Conservation (phyloP, 2,113 vertebrate species). For the Maylandia zebra region DNA sequence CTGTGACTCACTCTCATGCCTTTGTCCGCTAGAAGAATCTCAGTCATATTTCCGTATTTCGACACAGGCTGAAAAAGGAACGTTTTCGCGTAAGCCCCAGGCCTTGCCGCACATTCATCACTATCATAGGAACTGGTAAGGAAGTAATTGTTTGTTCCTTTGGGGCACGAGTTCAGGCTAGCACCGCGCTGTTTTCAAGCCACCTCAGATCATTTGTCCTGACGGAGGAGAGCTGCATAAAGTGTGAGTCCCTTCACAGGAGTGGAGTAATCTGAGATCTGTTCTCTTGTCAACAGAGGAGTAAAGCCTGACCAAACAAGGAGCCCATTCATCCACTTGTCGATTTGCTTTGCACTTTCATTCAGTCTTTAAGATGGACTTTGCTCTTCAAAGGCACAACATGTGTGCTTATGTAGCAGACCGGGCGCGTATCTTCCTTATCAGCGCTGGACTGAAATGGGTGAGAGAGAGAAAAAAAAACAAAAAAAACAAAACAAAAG, state of each 20-base stretch:
- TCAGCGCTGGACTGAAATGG: constrained; percentile 27
- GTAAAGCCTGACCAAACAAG: constrained; percentile 47
- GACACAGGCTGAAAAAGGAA: neutral
- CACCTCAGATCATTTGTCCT: constrained; percentile 21
- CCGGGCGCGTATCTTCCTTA: constrained; percentile 39
- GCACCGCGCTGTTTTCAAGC: neutral
- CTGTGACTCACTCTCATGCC: neutral
- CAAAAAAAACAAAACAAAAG: neutral
- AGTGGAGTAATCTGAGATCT: constrained; percentile 33
- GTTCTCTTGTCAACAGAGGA: constrained; percentile 39
- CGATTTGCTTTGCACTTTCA: constrained; percentile 32
- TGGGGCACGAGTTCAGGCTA: neutral
- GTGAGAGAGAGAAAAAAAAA: neutral
- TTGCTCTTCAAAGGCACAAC: constrained; percentile 42
- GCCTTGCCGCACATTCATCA: constrained; percentile 27
- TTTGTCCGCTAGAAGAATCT: neutral
- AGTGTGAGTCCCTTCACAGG: constrained; percentile 27
- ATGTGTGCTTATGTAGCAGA: constrained; percentile 25
- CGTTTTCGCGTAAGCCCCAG: neutral
- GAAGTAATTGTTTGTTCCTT: constrained; percentile 22
- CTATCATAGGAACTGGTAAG: neutral
- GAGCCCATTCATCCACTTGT: constrained; percentile 55
- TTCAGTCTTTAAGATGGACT: constrained; percentile 56
- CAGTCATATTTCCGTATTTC: neutral
- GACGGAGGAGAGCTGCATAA: neutral